A percentile compares a stretch with the other conserved stretches of the same genome.
Conservation (phyloP, 2,113 vertebrate genomes). For the Gulo gulo region DNA sequence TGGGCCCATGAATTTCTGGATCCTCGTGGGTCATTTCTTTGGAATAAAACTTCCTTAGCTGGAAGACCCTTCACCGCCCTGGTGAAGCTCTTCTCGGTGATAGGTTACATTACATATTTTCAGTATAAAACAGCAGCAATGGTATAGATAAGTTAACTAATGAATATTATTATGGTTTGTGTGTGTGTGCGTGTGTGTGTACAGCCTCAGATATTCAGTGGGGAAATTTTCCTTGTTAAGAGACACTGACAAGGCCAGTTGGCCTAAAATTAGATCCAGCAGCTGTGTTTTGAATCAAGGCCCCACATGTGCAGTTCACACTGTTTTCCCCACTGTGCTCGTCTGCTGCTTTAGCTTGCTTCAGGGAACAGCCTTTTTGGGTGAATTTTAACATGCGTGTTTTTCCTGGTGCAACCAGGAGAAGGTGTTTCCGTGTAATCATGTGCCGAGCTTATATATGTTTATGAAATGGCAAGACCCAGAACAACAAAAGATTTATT, state of each 20-base stretch:
- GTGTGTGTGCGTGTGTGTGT: too few relatives aligned
- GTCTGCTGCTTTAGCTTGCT: constrained; percentile 59
- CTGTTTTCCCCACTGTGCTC: constrained; percentile 41
- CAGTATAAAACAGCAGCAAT: constrained; percentile 9
- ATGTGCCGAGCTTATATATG: not conserved
- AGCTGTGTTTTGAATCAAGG: constrained; percentile 75
- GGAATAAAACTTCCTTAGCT: not conserved
- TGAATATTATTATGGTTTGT: constrained; percentile 55
- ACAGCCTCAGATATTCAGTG: constrained; percentile 69
- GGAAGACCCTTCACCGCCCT: not conserved
- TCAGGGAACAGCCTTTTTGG: constrained; percentile 63
- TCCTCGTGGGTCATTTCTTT: constrained; percentile 11
- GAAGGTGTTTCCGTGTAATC: constrained; percentile 36
- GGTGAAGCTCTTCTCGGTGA: not conserved
- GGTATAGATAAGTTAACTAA: constrained; percentile 57
- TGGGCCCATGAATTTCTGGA: not conserved
- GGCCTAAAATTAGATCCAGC: constrained; percentile 76
- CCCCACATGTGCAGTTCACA: constrained; percentile 67
- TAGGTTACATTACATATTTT: not conserved
- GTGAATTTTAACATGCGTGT: constrained; percentile 53
- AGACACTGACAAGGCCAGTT: constrained; percentile 73
- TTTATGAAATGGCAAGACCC: not conserved
- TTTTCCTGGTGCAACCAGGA: constrained; percentile 40
- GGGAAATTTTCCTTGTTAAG: constrained; percentile 70
- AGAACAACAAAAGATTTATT: not conserved